Evolutionary conservation across 1,140 invertebrate species (phyloP).

Genomic region (Cecropterus lyciades): DNA sequence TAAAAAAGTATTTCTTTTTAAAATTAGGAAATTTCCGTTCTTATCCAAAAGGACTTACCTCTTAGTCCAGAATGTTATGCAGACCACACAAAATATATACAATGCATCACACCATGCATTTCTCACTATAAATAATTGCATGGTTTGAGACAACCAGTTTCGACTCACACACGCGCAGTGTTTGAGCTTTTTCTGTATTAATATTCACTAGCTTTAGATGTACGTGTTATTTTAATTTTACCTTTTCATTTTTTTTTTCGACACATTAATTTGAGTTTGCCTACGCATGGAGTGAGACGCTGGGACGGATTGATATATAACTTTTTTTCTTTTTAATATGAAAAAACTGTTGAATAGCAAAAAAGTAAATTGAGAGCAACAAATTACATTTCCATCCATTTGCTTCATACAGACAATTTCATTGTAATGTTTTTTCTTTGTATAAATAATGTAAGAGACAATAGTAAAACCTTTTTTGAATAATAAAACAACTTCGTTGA

Average conservation of each 20-base stretch:
- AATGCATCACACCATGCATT: slow-evolving; percentile 3
- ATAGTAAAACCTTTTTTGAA: too few species aligned
- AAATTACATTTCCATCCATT: too few species aligned
- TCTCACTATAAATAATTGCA: slow-evolving; percentile 30
- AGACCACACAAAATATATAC: not conserved
- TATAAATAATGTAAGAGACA: too few species aligned
- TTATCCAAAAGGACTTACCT: not conserved
- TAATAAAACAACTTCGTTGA: too few species aligned
- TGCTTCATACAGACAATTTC: too few species aligned
- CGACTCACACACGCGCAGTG: slow-evolving; percentile 10
- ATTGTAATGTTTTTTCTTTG: too few species aligned
- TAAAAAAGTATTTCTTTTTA: too few species aligned
- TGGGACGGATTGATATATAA: slow-evolving; percentile 46
- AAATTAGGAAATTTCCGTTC: too few species aligned
- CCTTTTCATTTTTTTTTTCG: slow-evolving; percentile 52
- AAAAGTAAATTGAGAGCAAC: too few species aligned
- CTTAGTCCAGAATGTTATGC: not conserved
- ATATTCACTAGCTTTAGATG: slow-evolving; percentile 69
- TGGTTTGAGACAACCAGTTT: slow-evolving; percentile 11
- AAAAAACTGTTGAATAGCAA: too few species aligned
- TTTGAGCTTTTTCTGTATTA: slow-evolving; percentile 37
- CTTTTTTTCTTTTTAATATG: not conserved
- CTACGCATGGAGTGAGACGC: slow-evolving; percentile 49
- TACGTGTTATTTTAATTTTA: slow-evolving; percentile 57
- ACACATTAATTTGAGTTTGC: slow-evolving; percentile 63